Conservation (phyloP, 2,888 invertebrate species). For the Merodon equestris region DNA sequence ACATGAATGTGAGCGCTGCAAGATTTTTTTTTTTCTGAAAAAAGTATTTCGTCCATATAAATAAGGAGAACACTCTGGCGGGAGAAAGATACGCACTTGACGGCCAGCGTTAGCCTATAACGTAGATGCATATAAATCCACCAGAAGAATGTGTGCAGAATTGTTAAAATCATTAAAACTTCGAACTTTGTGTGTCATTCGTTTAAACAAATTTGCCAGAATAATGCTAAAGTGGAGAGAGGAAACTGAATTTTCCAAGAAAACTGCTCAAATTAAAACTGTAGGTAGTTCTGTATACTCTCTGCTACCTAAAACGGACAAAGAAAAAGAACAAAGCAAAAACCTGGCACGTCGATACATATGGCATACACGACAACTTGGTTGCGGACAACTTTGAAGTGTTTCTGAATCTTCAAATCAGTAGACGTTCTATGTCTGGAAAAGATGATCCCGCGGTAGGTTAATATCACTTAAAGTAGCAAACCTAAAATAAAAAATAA, state of each 20-base stretch:
- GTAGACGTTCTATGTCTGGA: constrained; percentile 10
- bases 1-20: too few relatives aligned
- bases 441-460: constrained; percentile 63
- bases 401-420: constrained; percentile 58
- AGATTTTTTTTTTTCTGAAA: too few relatives aligned
- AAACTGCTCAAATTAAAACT: too few relatives aligned
- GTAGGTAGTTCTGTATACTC: constrained; percentile 18
- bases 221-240: constrained; percentile 1
- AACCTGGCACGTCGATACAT: constrained; percentile 23
- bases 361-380: too few relatives aligned
- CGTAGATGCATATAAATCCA: too few relatives aligned
- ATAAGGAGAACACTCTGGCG: too few relatives aligned
- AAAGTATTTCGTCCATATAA: too few relatives aligned
- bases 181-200: too few relatives aligned
- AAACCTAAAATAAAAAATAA: constrained; percentile 3
- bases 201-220: neutral
- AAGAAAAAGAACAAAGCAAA: constrained; percentile 25
- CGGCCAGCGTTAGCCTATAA: too few relatives aligned
- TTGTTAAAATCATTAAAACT: too few relatives aligned
- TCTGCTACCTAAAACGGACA: constrained; percentile 24
- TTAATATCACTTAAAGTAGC: constrained; percentile 61
- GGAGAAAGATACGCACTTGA: too few relatives aligned
- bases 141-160: too few relatives aligned
- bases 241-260: neutral
- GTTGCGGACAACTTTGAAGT: constrained; percentile 32